Conservation (phyloP, 2,888 invertebrate species). For the Drosophila nr. perissopoda region DNA sequence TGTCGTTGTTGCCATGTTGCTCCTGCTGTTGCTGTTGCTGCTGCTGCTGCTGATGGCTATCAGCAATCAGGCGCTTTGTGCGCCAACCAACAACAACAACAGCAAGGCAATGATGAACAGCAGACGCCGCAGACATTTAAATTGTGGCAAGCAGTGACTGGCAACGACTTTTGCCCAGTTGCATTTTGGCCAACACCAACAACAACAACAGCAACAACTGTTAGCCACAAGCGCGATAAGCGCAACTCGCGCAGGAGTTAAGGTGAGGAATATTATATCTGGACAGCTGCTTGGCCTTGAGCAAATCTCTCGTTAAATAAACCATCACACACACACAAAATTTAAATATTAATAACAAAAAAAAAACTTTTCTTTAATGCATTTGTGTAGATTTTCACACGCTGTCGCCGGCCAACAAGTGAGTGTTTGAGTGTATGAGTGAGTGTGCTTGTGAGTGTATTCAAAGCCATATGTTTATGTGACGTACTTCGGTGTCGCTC, state of each 20-base stretch:
- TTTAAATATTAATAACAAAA: conserved; percentile 11
- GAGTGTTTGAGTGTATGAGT: conserved; percentile 7
- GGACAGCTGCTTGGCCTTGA: conserved; percentile 38
- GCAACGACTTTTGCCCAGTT: conserved; percentile 39
- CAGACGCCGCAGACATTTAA: conserved; percentile 61
- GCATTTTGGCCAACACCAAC: conserved; percentile 35
- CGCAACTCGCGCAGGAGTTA: conserved; percentile 13
- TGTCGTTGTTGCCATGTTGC: conserved; percentile 46
- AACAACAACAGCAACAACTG: conserved; percentile 31
- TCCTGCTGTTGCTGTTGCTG: conserved; percentile 28
- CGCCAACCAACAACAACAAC: conserved; percentile 62
- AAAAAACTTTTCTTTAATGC: conserved; percentile 27
- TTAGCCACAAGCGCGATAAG: conserved; percentile 21
- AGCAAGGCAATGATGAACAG: conserved; percentile 63
- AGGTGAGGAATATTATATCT: conserved; percentile 36
- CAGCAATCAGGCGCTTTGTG: conserved; percentile 82
- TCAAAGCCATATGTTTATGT: conserved; percentile 23
- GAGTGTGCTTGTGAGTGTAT: conserved; percentile 19
- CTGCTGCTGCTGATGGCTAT: conserved; percentile 72
- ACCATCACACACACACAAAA: conserved; percentile 13
- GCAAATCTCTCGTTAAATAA: conserved; percentile 28
- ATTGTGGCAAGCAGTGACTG: conserved; percentile 41
- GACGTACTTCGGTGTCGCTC: conserved; percentile 42
- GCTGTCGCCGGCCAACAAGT: conserved; percentile 62
- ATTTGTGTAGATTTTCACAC: conserved; percentile 65